Evolutionary conservation across 2,797 vertebrate genomes (phyloP).

Genomic region (Dermochelys coriacea): DNA sequence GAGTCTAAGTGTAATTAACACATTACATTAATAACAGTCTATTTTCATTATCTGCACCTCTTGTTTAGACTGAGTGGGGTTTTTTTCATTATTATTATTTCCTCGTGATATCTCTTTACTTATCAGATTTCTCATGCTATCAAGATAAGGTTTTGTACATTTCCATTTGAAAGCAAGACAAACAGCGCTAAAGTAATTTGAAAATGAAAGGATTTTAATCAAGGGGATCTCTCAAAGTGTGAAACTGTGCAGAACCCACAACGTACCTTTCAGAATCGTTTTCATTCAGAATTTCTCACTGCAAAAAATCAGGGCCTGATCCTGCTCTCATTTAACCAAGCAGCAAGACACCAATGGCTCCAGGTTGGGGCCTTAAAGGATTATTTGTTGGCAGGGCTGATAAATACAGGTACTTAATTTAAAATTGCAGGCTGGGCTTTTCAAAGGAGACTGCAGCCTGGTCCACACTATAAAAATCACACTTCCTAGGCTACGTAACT

Average conservation of each 20-base stretch:
- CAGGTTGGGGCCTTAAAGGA: background rate
- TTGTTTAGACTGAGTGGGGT: background rate
- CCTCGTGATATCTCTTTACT: conserved; percentile 58
- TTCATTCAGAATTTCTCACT: conserved; percentile 9
- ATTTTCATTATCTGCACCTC: conserved; percentile 42
- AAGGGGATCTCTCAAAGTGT: background rate
- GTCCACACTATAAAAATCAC: background rate
- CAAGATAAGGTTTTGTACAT: conserved; percentile 69
- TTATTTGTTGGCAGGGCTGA: background rate
- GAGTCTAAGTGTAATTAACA: conserved; percentile 66
- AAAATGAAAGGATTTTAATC: conserved; percentile 73
- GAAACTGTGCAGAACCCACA: conserved; percentile 2
- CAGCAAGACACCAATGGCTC: background rate
- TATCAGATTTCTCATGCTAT: conserved; percentile 15
- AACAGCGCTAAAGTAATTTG: conserved; percentile 70
- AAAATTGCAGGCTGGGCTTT: background rate
- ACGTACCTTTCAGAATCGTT: background rate
- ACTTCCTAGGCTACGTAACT: background rate
- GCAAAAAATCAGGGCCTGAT: background rate
- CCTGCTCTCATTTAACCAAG: background rate
- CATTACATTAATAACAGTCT: conserved; percentile 54
- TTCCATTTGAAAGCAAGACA: conserved; percentile 61
- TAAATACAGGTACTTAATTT: background rate
- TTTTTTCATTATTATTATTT: conserved; percentile 73
- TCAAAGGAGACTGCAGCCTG: background rate